Percentiles rank a stretch among this genome's conserved stretches.
phyloP scores from a whole-genome alignment of 2,888 invertebrate species.

The Nephrotoma flavescens region DNA sequence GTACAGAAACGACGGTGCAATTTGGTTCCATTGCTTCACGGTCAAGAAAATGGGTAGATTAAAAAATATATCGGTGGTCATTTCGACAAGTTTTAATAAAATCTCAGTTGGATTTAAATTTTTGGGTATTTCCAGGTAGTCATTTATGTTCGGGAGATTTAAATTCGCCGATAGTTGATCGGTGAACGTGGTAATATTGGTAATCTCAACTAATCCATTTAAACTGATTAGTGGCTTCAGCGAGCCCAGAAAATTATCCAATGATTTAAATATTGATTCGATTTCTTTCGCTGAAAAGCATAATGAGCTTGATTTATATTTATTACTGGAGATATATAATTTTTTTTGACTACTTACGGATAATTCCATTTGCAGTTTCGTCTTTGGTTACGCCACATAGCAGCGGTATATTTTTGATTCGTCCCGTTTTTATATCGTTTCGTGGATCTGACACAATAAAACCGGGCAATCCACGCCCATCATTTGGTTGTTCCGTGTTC shows the following conservation, averaged over 20 bases:
- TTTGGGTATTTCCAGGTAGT: constrained; percentile 24
- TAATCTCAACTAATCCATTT: constrained; percentile 16
- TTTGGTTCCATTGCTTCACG: constrained; percentile 49
- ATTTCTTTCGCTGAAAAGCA: not conserved
- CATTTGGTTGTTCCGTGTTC: constrained; percentile 49
- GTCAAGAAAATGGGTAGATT: constrained; percentile 62
- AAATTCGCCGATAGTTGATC: constrained; percentile 14
- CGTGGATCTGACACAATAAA: constrained; percentile 47
- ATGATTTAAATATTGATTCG: constrained; percentile 23
- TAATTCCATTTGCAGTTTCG: constrained; percentile 39
- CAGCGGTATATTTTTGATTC: constrained; percentile 45
- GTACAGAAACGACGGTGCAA: constrained; percentile 51
- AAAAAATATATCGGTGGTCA: constrained; percentile 55
- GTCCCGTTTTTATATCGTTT: constrained; percentile 39
- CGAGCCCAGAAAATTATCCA: constrained; percentile 18
- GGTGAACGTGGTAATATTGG: constrained; percentile 11
- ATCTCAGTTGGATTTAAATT: constrained; percentile 19
- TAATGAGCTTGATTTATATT: constrained; percentile 21
- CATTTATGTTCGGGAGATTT: constrained; percentile 20
- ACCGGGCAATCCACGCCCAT: constrained; percentile 50
- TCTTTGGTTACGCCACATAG: constrained; percentile 59
- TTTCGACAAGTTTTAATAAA: constrained; percentile 24
- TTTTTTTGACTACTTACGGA: not conserved
- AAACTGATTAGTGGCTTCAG: constrained; percentile 6
- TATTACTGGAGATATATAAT: constrained; percentile 11